phyloP scores from a whole-genome alignment of 1,140 invertebrate genomes.

The Micrasema longulum region DNA sequence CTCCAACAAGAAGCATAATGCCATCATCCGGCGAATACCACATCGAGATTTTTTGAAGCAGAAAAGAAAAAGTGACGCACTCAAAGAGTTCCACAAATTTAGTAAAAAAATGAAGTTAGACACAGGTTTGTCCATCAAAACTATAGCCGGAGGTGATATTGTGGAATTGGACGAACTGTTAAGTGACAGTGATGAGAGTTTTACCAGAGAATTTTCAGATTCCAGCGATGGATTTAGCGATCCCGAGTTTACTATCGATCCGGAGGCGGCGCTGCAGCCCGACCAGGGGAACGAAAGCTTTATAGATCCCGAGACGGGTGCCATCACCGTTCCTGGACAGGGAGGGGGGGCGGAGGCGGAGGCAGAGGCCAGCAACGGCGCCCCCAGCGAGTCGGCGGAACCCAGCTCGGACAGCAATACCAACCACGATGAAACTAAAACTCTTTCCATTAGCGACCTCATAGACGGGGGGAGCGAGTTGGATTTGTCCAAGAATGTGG shows the following conservation, averaged over 20 bases:
- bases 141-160: conserved; percentile 65
- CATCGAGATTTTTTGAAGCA: conserved; percentile 40
- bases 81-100: conserved; percentile 66
- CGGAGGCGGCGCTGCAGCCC: conserved; percentile 63
- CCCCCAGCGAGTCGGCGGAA: conserved; percentile 1
- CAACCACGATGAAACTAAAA: conserved; percentile 54
- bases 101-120: conserved; percentile 68
- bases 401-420: conserved; percentile 13
- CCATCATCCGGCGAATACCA: conserved; percentile 23
- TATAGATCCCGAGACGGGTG: conserved; percentile 67
- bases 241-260: conserved; percentile 65
- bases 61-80: conserved; percentile 66
- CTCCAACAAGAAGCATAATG: conserved; percentile 58
- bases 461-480: conserved; percentile 63
- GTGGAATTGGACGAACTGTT: conserved; percentile 67
- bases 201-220: conserved; percentile 42
- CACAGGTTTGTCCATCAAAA: conserved; percentile 65
- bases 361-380: not conserved
- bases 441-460: conserved; percentile 65
- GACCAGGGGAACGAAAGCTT: conserved; percentile 66
- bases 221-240: conserved; percentile 66
- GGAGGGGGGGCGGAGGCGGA: too few species aligned
- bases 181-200: conserved; percentile 59
- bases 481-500: conserved; percentile 65
- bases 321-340: conserved; percentile 61